Percentiles rank a stretch among this genome's conserved stretches.
Conservation (phyloP, 2,113 vertebrate species). For the Podiceps cristatus region DNA sequence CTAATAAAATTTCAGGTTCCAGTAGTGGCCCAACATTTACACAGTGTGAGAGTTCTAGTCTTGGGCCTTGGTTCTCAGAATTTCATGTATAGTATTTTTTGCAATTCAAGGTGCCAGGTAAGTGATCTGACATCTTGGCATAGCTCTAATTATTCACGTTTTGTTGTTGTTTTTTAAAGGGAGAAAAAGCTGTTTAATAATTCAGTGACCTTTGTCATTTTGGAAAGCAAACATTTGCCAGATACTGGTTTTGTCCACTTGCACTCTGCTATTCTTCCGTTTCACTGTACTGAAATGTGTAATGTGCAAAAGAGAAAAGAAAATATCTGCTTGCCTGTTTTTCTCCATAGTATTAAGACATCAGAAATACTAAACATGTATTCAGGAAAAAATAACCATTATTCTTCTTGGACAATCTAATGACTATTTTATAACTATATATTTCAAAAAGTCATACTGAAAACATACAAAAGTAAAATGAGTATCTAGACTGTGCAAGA, state of each 20-base stretch:
- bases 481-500: background rate
- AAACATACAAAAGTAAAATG: background rate
- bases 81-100: background rate
- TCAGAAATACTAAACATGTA: background rate
- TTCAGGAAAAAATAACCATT: background rate
- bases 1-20: background rate
- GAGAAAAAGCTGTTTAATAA: background rate
- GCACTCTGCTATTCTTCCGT: background rate
- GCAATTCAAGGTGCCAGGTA: background rate
- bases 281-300: background rate
- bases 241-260: background rate
- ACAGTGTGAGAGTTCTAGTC: background rate
- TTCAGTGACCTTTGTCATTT: background rate
- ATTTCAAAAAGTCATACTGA: background rate
- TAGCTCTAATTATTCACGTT: background rate
- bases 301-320: background rate
- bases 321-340: background rate
- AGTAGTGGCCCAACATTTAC: background rate
- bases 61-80: background rate
- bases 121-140: background rate
- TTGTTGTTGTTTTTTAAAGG: background rate
- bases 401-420: background rate
- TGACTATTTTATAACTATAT: background rate
- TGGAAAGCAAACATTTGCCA: background rate
- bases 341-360: background rate